A percentile compares a stretch with the other conserved stretches of the same genome.
These are phyloP conservation scores for Philopedon plagiatum DNA, from an alignment of 2,888 invertebrate species.

Conservation along the genomic window DNA sequence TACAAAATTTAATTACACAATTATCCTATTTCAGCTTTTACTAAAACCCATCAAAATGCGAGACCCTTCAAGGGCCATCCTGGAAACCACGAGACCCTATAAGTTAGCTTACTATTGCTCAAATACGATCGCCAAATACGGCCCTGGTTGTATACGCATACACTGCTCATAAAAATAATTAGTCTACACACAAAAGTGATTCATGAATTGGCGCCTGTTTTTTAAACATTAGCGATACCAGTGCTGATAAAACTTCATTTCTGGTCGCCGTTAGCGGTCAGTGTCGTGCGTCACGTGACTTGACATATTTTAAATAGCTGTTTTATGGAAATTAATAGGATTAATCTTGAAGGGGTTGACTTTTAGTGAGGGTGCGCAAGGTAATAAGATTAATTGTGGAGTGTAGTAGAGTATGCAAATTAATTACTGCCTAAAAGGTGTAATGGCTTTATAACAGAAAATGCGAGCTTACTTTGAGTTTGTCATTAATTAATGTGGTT, in stretches of 20 bases:
- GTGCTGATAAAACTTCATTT: slow-evolving; percentile 9
- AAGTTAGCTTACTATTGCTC: too few species aligned
- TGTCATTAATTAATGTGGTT: neutral
- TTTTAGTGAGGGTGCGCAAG: slow-evolving; percentile 14
- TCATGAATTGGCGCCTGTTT: slow-evolving; percentile 20
- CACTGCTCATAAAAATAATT: slow-evolving; percentile 27
- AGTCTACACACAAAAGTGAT: slow-evolving; percentile 18
- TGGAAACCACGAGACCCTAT: too few species aligned
- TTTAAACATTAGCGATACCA: slow-evolving; percentile 17
- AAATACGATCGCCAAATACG: too few species aligned
- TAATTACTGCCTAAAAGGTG: slow-evolving; percentile 18
- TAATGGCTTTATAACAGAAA: slow-evolving; percentile 21
- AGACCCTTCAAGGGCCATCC: too few species aligned
- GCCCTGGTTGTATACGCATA: slow-evolving; percentile 1
- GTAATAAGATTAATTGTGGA: slow-evolving; percentile 22
- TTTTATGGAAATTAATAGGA: slow-evolving; percentile 35
- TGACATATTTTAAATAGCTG: slow-evolving; percentile 24
- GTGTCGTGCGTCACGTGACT: slow-evolving; percentile 18
- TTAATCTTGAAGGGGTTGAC: slow-evolving; percentile 27
- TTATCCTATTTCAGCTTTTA: too few species aligned
- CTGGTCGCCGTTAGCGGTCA: slow-evolving; percentile 11
- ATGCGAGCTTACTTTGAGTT: neutral
- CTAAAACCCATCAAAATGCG: too few species aligned
- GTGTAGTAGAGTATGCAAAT: slow-evolving; percentile 18
- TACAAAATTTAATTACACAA: too few species aligned